A percentile compares a stretch with the other conserved stretches of the same genome.
These are phyloP conservation scores for Aphidoletes aphidimyza DNA, from an alignment of 2,888 invertebrate species.

Conservation along the genomic window DNA sequence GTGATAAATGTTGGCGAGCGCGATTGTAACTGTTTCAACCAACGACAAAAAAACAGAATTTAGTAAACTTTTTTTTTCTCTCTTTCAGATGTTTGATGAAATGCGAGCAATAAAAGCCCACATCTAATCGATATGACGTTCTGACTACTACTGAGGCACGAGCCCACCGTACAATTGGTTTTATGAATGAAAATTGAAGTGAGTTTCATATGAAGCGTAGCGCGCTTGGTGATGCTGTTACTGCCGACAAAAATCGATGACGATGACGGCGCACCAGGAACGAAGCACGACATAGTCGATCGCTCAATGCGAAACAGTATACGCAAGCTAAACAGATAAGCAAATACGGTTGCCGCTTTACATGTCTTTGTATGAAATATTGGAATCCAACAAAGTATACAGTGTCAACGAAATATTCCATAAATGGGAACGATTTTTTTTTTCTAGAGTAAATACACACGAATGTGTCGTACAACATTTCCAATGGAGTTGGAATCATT, in stretches of 20 bases:
- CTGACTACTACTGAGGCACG: slow-evolving; percentile 68
- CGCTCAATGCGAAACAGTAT: too few relatives aligned
- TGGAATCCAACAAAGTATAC: too few relatives aligned
- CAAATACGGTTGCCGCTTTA: background rate
- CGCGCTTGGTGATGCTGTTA: too few relatives aligned
- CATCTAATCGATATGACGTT: slow-evolving; percentile 60
- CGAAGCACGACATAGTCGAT: background rate
- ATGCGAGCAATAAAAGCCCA: slow-evolving; percentile 53
- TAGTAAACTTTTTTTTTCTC: background rate
- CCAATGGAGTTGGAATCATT: slow-evolving; percentile 3
- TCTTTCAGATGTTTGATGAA: slow-evolving; percentile 7
- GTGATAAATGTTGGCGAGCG: too few relatives aligned
- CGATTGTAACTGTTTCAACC: too few relatives aligned
- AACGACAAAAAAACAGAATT: too few relatives aligned
- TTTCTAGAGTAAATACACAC: too few relatives aligned
- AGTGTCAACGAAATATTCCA: background rate
- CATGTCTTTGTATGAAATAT: background rate
- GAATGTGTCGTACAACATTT: too few relatives aligned
- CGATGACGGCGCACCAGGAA: slow-evolving; percentile 12
- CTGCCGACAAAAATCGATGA: slow-evolving; percentile 11
- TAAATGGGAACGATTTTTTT: background rate
- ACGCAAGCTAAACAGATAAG: background rate
- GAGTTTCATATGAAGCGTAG: background rate
- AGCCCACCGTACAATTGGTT: slow-evolving; percentile 67
- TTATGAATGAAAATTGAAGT: slow-evolving; percentile 66